phyloP scores from a whole-genome alignment of 1,140 invertebrate genomes.

The Nasonia giraulti region DNA sequence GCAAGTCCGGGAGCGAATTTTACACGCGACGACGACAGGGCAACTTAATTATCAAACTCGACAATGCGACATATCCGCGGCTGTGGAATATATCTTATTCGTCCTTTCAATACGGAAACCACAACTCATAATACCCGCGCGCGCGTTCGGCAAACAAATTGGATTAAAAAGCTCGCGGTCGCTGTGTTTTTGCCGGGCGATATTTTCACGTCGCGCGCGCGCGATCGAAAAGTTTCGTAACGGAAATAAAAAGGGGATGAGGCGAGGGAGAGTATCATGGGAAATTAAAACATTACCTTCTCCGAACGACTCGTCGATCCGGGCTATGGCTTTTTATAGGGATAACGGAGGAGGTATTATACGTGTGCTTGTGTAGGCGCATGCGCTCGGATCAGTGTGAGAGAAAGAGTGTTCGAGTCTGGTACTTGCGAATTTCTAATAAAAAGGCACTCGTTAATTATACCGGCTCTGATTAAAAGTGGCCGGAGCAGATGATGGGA shows the following conservation, averaged over 20 bases:
- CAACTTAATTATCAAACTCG: conserved; percentile 32
- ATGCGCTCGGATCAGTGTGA: neutral
- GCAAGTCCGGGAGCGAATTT: too few relatives aligned
- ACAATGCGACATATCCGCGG: neutral
- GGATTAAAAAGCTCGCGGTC: conserved; percentile 23
- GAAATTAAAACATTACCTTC: conserved; percentile 57
- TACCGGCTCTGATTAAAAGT: conserved; percentile 44
- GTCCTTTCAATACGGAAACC: conserved; percentile 17
- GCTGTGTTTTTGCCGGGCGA: neutral
- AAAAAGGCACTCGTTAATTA: conserved; percentile 61
- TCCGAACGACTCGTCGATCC: conserved; percentile 15
- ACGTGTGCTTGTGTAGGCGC: neutral
- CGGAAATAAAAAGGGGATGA: neutral
- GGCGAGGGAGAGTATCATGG: neutral
- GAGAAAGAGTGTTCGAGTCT: neutral
- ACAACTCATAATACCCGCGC: neutral
- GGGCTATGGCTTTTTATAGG: conserved; percentile 12
- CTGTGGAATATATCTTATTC: neutral
- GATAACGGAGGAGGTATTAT: neutral
- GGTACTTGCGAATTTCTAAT: conserved; percentile 58
- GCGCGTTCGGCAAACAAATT: neutral
- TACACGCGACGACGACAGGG: neutral
- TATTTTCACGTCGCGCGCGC: neutral
- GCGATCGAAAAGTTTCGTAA: conserved; percentile 10
- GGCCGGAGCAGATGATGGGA: conserved; percentile 35